Evolutionary conservation across 2,797 vertebrate genomes (phyloP).

Genomic region (Leptoclinus maculatus): DNA sequence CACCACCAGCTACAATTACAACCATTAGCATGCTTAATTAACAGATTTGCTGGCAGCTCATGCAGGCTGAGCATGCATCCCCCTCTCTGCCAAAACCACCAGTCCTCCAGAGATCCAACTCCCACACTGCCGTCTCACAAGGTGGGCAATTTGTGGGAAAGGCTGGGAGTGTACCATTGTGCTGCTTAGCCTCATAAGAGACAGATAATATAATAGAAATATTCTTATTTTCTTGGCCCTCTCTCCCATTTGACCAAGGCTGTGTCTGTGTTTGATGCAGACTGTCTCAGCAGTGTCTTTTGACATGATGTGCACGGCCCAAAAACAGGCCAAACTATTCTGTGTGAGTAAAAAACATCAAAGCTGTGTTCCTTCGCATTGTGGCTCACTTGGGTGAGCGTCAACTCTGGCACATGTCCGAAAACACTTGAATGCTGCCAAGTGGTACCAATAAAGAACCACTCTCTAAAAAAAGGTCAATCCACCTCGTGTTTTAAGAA

Average conservation of each 20-base stretch:
- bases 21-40: conserved; percentile 85
- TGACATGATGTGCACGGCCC: conserved; percentile 43
- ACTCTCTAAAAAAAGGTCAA: conserved; percentile 15
- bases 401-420: conserved; percentile 51
- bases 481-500: conserved; percentile 15
- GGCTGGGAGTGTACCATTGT: conserved; percentile 23
- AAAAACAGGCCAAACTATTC: conserved; percentile 68
- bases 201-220: conserved; percentile 29
- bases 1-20: conserved; percentile 84
- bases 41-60: conserved; percentile 85
- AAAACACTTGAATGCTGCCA: conserved; percentile 47
- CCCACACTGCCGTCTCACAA: conserved; percentile 69
- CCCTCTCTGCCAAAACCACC: conserved; percentile 67
- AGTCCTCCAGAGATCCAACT: conserved; percentile 67
- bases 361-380: conserved; percentile 49
- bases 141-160: conserved; percentile 66
- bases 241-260: conserved; percentile 47
- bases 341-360: conserved; percentile 69
- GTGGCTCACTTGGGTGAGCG: conserved; percentile 41
- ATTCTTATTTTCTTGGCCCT: background rate
- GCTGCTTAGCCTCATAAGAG: conserved; percentile 16
- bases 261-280: conserved; percentile 49
- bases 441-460: conserved; percentile 19
- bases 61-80: conserved; percentile 67
- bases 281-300: conserved; percentile 42